A percentile compares a stretch with the other conserved stretches of the same genome.
These are phyloP conservation scores for Epinotia demarniana DNA, from an alignment of 2,888 invertebrate species.

Conservation along the genomic window DNA sequence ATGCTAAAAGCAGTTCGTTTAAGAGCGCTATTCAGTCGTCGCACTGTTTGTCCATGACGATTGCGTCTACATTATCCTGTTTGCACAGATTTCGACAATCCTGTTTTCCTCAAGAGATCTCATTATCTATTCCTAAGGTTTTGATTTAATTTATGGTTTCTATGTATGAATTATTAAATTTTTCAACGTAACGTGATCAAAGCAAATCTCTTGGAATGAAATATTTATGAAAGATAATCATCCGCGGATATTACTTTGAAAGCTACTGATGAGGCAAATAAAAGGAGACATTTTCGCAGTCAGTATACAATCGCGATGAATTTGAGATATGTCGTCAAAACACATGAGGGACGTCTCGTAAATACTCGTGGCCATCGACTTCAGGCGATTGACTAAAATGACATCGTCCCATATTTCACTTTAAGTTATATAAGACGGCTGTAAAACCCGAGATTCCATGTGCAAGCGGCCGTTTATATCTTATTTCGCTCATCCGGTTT, in stretches of 20 bases:
- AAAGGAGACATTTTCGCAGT: conserved; percentile 24
- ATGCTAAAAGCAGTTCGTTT: conserved; percentile 44
- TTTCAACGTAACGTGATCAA: conserved; percentile 31
- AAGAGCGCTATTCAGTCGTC: conserved; percentile 41
- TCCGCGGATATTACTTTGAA: conserved; percentile 26
- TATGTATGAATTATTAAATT: conserved; percentile 43
- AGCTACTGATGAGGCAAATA: conserved; percentile 18
- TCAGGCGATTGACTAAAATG: conserved; percentile 63
- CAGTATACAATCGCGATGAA: conserved; percentile 21
- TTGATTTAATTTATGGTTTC: conserved; percentile 43
- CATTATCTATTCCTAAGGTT: conserved; percentile 52
- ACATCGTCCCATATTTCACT: conserved; percentile 68
- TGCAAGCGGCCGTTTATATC: conserved; percentile 71
- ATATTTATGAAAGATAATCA: conserved; percentile 41
- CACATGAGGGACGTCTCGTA: not conserved
- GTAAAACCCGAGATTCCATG: conserved; percentile 72
- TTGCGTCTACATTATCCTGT: conserved; percentile 45
- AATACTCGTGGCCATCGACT: conserved; percentile 55
- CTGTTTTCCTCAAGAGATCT: conserved; percentile 55
- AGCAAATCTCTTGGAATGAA: conserved; percentile 30
- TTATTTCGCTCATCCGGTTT: conserved; percentile 74
- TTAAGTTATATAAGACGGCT: conserved; percentile 67
- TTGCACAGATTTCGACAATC: conserved; percentile 47
- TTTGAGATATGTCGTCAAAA: conserved; percentile 24
- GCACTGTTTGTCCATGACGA: conserved; percentile 42